These are phyloP conservation scores for Sesia apiformis DNA, from an alignment of 2,888 invertebrate species.

Conservation along the genomic window DNA sequence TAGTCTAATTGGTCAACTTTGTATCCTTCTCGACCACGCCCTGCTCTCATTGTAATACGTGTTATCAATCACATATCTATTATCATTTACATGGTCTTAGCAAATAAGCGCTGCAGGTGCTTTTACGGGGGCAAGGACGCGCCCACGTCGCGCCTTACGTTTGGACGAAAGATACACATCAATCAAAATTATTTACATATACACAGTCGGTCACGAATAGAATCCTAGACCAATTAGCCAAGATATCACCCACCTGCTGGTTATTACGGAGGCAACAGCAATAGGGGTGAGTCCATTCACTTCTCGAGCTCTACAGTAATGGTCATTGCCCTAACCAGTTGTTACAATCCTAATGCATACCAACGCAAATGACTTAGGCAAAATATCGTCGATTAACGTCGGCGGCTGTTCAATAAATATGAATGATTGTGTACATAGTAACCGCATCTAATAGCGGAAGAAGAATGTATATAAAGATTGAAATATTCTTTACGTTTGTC, in stretches of 20 bases:
- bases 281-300: not conserved
- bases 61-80: conserved; percentile 9
- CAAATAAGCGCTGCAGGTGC: conserved; percentile 16
- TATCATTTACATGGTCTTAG: conserved; percentile 2
- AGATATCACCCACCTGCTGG: too few relatives aligned
- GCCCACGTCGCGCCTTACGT: conserved; percentile 23
- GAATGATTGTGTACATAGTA: conserved; percentile 23
- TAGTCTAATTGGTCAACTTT: not conserved
- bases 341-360: conserved; percentile 18
- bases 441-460: conserved; percentile 14
- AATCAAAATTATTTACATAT: conserved; percentile 54
- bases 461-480: too few relatives aligned
- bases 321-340: conserved; percentile 8
- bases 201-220: conserved; percentile 37
- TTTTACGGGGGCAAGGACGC: conserved; percentile 24
- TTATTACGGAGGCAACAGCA: conserved; percentile 1
- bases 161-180: conserved; percentile 44
- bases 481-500: not conserved
- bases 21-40: not conserved
- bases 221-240: conserved; percentile 9
- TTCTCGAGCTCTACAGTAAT: conserved; percentile 16
- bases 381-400: conserved; percentile 35
- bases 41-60: not conserved
- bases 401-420: conserved; percentile 26
- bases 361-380: conserved; percentile 26